Percentiles rank a stretch among this genome's conserved stretches.
phyloP scores from a whole-genome alignment of 2,113 vertebrate species.

The Nesogale talazaci region DNA sequence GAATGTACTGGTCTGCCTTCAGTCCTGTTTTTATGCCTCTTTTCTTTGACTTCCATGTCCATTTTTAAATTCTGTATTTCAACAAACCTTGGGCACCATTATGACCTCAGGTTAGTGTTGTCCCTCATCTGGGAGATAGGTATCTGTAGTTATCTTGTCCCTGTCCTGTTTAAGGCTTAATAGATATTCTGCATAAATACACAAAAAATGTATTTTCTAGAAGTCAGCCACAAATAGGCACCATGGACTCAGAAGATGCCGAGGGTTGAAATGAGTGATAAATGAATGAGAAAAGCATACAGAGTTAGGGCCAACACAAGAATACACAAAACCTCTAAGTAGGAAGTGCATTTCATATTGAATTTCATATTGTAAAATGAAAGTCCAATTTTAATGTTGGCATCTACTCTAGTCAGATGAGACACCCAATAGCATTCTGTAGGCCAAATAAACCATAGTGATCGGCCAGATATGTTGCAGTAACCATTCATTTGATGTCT shows the following conservation, averaged over 20 bases:
- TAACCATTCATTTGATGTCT: not conserved
- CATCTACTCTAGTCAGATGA: not conserved
- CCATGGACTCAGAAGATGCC: not conserved
- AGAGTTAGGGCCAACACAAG: not conserved
- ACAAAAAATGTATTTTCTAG: not conserved
- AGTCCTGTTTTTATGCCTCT: too few relatives aligned
- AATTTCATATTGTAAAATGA: slow-evolving; percentile 1
- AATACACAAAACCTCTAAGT: not conserved
- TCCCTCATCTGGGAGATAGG: too few relatives aligned
- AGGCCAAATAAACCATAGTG: not conserved
- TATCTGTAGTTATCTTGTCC: too few relatives aligned
- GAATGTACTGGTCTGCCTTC: too few relatives aligned
- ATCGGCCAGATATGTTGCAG: not conserved
- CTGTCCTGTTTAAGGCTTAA: too few relatives aligned
- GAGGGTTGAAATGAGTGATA: not conserved
- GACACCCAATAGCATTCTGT: not conserved
- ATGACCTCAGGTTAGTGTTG: too few relatives aligned
- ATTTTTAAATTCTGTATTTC: too few relatives aligned
- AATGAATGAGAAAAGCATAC: not conserved
- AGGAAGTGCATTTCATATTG: not conserved
- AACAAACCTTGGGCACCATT: too few relatives aligned
- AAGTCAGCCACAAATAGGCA: not conserved
- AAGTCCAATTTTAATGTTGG: not conserved
- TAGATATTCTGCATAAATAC: too few relatives aligned
- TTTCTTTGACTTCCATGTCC: too few relatives aligned